A percentile compares a stretch with the other conserved stretches of the same genome.
phyloP scores from a whole-genome alignment of 2,113 vertebrate genomes.

The Megaptera novaeangliae region DNA sequence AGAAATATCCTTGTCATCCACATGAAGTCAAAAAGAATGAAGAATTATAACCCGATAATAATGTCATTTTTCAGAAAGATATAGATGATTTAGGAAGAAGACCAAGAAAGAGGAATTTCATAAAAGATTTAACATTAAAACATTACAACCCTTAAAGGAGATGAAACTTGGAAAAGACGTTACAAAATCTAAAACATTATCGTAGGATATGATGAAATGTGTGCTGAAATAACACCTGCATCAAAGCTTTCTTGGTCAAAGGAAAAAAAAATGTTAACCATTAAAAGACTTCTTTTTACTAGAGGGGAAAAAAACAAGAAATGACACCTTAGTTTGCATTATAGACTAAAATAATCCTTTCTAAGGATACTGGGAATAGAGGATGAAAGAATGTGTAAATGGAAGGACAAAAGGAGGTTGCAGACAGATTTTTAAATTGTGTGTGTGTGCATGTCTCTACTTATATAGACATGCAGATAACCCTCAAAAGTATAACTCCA shows the following conservation, averaged over 20 bases:
- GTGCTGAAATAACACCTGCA: not conserved
- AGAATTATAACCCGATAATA: not conserved
- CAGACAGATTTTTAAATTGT: not conserved
- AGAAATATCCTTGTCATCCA: not conserved
- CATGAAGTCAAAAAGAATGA: not conserved
- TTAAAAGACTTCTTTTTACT: not conserved
- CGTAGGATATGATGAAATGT: not conserved
- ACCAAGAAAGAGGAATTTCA: not conserved
- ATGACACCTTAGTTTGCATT: not conserved
- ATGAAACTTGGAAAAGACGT: not conserved
- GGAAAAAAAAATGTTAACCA: not conserved
- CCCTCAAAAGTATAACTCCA: not conserved
- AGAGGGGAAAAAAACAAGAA: not conserved
- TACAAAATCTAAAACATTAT: constrained; percentile 14
- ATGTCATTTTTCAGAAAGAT: not conserved
- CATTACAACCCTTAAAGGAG: not conserved
- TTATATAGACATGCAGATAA: not conserved
- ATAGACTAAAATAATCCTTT: constrained; percentile 21
- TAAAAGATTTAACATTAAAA: constrained; percentile 23
- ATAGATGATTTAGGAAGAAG: not conserved
- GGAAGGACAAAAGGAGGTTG: not conserved
- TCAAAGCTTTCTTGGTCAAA: constrained; percentile 34
- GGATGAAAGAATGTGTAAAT: not conserved
- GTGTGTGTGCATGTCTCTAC: not conserved
- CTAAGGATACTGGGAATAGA: not conserved